These are phyloP conservation scores for Rotaria socialis DNA, from an alignment of 2,888 invertebrate genomes.

Conservation along the genomic window DNA sequence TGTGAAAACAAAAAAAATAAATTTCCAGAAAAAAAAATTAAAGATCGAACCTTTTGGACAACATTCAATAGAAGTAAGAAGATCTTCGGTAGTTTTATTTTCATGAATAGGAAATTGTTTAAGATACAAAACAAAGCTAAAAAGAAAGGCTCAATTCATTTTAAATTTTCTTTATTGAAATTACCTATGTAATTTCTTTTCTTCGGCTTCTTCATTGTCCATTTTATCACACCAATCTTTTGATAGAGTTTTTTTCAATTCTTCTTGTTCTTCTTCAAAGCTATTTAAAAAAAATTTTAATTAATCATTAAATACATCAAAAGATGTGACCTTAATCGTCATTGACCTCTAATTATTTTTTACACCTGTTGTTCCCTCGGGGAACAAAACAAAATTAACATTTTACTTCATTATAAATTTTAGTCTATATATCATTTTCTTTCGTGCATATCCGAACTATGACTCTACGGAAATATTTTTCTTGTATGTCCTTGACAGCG, in stretches of 20 bases:
- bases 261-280: constrained; percentile 25
- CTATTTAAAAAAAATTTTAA: not conserved
- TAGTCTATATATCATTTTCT: too few species aligned
- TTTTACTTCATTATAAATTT: too few species aligned
- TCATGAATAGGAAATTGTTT: not conserved
- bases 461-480: too few species aligned
- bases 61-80: not conserved
- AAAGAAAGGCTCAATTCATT: not conserved
- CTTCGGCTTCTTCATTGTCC: constrained; percentile 4
- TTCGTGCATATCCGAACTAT: too few species aligned
- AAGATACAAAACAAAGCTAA: constrained; percentile 17
- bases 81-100: constrained; percentile 12
- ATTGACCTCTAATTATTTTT: too few species aligned
- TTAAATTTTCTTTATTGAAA: not conserved
- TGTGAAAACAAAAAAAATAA: not conserved
- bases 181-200: constrained; percentile 21
- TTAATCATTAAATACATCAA: too few species aligned
- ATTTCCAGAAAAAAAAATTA: not conserved
- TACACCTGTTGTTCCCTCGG: too few species aligned
- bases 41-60: not conserved
- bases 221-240: constrained; percentile 36
- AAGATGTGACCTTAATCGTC: too few species aligned
- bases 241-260: not conserved
- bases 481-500: too few species aligned
- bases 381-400: too few species aligned